A percentile compares a stretch with the other conserved stretches of the same genome.
Conservation (phyloP, 2,113 vertebrate species). For the Gnathonemus longibarbis region DNA sequence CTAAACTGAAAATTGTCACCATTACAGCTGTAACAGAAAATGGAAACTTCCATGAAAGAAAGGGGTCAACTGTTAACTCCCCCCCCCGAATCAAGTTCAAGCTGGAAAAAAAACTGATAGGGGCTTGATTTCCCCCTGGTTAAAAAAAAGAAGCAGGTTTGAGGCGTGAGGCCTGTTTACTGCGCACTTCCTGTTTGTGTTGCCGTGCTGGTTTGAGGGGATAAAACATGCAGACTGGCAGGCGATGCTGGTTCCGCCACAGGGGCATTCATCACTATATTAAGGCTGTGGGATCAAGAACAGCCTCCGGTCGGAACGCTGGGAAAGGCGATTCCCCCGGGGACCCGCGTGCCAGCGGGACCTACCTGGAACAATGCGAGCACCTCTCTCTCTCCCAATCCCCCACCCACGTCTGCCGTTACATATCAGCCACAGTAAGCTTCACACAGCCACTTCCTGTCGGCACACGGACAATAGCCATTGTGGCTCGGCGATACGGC, state of each 20-base stretch:
- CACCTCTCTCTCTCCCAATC: conserved; percentile 14
- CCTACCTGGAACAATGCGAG: conserved; percentile 57
- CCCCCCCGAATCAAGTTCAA: conserved; percentile 26
- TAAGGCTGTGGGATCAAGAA: conserved; percentile 30
- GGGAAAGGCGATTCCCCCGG: conserved; percentile 41
- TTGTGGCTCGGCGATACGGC: conserved; percentile 60
- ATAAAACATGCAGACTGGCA: conserved; percentile 27
- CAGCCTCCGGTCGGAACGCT: conserved; percentile 25
- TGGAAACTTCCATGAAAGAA: conserved; percentile 43
- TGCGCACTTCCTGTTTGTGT: conserved; percentile 5
- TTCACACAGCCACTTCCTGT: conserved; percentile 62
- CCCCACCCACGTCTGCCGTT: conserved; percentile 37
- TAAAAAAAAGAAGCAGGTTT: neutral
- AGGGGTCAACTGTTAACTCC: conserved; percentile 55
- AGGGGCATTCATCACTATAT: conserved; percentile 39
- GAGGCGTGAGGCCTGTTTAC: neutral
- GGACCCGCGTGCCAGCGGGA: conserved; percentile 32
- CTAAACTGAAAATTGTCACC: conserved; percentile 51
- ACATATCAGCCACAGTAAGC: conserved; percentile 63
- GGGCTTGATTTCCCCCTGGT: conserved; percentile 32
- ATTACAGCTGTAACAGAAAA: conserved; percentile 51
- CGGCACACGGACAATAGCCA: conserved; percentile 65
- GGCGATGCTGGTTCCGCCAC: conserved; percentile 29
- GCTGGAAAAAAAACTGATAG: conserved; percentile 53
- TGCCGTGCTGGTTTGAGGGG: neutral